These are phyloP conservation scores for Xiphophorus hellerii DNA, from an alignment of 2,113 vertebrate species.

Conservation along the genomic window DNA sequence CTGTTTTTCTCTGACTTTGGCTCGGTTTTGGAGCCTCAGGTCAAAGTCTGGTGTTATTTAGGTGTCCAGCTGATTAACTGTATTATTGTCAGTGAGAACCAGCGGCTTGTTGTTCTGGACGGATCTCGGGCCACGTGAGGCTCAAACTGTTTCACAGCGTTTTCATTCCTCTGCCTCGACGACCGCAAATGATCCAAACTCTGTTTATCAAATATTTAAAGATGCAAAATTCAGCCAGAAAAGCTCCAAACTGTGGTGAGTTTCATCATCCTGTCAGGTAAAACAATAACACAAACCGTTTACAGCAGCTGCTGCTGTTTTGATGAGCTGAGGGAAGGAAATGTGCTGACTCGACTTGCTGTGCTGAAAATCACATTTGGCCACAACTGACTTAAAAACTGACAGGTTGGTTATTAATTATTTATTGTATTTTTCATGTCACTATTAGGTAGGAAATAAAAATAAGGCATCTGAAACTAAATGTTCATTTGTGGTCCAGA, in stretches of 20 bases:
- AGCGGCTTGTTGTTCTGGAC: background rate
- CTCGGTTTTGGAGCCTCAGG: background rate
- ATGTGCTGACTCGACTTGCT: background rate
- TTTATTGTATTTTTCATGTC: background rate
- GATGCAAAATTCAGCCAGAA: constrained; percentile 32
- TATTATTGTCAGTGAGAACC: too few relatives aligned
- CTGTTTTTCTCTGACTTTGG: background rate
- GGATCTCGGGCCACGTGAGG: constrained; percentile 33
- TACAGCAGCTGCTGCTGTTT: constrained; percentile 5
- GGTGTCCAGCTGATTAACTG: background rate
- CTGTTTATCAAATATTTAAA: constrained; percentile 54
- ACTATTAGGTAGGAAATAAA: background rate
- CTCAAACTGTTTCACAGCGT: constrained; percentile 33
- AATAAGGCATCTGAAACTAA: background rate
- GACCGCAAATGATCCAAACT: constrained; percentile 42
- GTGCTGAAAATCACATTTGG: background rate
- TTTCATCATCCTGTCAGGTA: constrained; percentile 19
- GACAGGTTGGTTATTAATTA: background rate
- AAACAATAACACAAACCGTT: constrained; percentile 23
- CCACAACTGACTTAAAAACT: background rate
- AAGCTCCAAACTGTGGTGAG: constrained; percentile 37
- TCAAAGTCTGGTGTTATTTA: constrained; percentile 27
- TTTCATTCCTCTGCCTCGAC: constrained; percentile 48
- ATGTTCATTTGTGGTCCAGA: background rate
- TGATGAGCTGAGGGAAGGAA: background rate